These are phyloP conservation scores for Ciona savignyi DNA, from an alignment of 23 tunicate genomes.

Conservation along the genomic window DNA sequence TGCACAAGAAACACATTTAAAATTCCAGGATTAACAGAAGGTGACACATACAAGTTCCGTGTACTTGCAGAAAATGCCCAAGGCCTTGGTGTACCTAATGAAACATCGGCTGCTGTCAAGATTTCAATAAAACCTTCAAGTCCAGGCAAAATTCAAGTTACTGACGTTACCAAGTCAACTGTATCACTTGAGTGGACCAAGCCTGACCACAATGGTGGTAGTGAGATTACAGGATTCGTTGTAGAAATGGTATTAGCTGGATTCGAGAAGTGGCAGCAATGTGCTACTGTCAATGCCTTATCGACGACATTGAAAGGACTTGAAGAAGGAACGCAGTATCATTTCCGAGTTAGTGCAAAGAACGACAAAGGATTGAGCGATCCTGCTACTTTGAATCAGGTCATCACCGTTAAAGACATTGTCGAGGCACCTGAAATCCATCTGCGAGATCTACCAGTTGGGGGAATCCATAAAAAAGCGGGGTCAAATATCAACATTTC, in stretches of 20 bases:
- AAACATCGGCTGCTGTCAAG: constrained; percentile 44
- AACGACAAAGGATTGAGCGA: constrained; percentile 87
- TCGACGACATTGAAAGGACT: constrained; percentile 61
- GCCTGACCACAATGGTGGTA: constrained; percentile 90
- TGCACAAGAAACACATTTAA: constrained; percentile 68
- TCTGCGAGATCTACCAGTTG: constrained; percentile 56
- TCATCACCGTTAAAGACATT: constrained; percentile 55
- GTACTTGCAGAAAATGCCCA: constrained; percentile 80
- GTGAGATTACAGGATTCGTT: constrained; percentile 72
- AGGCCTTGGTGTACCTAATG: constrained; percentile 77
- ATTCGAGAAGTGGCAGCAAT: constrained; percentile 83
- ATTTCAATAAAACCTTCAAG: constrained; percentile 82
- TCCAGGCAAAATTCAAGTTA: constrained; percentile 62
- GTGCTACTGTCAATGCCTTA: constrained; percentile 45
- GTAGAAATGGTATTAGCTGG: constrained; percentile 63
- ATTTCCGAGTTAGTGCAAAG: constrained; percentile 78
- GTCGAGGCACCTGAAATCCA: constrained; percentile 38
- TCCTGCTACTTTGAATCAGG: constrained; percentile 24
- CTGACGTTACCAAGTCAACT: constrained; percentile 69
- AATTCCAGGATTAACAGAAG: constrained; percentile 60
- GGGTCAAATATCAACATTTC: constrained; percentile 38
- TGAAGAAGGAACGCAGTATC: constrained; percentile 76
- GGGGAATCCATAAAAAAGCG: constrained; percentile 54
- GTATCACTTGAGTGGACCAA: constrained; percentile 79
- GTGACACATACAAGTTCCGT: constrained; percentile 66